Evolutionary conservation across 1,140 invertebrate species (phyloP), one percentile per base, ranked within the genome.

Genomic region (Tetragonula clypearis): DNA sequence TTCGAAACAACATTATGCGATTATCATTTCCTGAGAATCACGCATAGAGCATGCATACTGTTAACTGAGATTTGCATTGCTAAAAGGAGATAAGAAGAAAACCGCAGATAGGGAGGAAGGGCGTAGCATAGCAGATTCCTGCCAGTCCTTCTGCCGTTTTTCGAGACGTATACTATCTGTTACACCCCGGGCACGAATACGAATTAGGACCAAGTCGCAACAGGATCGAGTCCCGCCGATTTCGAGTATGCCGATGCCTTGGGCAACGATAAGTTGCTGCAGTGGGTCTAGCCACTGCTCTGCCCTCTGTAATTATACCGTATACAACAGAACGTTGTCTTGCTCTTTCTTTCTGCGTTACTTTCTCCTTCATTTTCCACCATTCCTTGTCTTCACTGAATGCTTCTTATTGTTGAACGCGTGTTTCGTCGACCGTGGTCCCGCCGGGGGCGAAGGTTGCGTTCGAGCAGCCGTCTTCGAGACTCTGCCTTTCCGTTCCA

Each of bases 211-310:
- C 84, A 71, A 87, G 89, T 86, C 86, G 87, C 85, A 87, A 89
- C 85, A 74, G 89, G 88, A 87, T 86, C 82, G 76, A 82, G 82
- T 77, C 86, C 80, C 77, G 88, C 82, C 85, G 91, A 91, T 92
- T 92, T 91, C 84, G 92, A 91, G 88, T 89, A 91, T 87, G 75
- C 88, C 90, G 87, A 75, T 79, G 90, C 91, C 92, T 92, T 91
- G 81, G 91, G 92, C 90, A 87, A 88, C 90, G 86, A 85, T 88
- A 90, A 90, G 86, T 92, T 91, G 91, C 91, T 90, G 87, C 85
- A 88, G 90, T 84, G 88, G 90, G 92, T 93, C 92, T 93, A 93
- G 92, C 92, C 92, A 93, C 92, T 87, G 92, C 91, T 91, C 88
- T 92, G 87, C 84, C 90, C 90, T 90, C 92, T 93, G 91, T 93